phyloP scores from a whole-genome alignment of 1,140 invertebrate genomes.

The Panulirus ornatus region DNA sequence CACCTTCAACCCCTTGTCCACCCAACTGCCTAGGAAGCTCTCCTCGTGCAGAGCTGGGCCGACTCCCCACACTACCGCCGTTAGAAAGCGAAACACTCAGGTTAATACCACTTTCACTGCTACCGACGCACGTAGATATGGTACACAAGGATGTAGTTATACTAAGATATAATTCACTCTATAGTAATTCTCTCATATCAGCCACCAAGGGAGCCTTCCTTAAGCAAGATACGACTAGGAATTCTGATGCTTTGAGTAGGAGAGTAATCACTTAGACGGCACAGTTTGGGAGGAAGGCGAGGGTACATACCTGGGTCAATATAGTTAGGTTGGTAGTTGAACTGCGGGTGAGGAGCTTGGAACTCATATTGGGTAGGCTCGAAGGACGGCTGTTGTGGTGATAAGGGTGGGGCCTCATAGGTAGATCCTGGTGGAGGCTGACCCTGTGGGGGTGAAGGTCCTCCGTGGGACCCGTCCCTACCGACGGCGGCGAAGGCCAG shows the following conservation, averaged over 20 bases:
- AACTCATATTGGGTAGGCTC: background rate
- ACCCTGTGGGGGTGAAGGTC: background rate
- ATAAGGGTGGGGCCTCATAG: background rate
- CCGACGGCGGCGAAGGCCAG: background rate
- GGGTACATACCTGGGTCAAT: background rate
- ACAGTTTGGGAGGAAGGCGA: too few relatives aligned
- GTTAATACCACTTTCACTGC: too few relatives aligned
- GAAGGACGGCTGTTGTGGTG: too few relatives aligned
- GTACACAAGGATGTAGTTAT: too few relatives aligned
- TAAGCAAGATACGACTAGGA: too few relatives aligned
- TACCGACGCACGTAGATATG: too few relatives aligned
- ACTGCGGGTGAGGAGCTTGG: background rate
- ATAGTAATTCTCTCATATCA: too few relatives aligned
- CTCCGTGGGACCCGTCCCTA: background rate
- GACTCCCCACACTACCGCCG: background rate
- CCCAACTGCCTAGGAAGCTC: background rate
- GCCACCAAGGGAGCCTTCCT: too few relatives aligned
- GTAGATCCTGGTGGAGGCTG: background rate
- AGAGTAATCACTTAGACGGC: too few relatives aligned
- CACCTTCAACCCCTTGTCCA: conserved; percentile 17
- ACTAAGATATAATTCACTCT: too few relatives aligned
- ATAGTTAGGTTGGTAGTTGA: background rate
- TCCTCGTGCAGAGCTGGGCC: conserved; percentile 17
- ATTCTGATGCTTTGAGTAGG: too few relatives aligned
- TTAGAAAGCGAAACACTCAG: too few relatives aligned